Percentiles rank a stretch among this genome's conserved stretches.
These are phyloP conservation scores for Poeciliopsis turneri DNA, from an alignment of 2,797 vertebrate species.

Conservation along the genomic window DNA sequence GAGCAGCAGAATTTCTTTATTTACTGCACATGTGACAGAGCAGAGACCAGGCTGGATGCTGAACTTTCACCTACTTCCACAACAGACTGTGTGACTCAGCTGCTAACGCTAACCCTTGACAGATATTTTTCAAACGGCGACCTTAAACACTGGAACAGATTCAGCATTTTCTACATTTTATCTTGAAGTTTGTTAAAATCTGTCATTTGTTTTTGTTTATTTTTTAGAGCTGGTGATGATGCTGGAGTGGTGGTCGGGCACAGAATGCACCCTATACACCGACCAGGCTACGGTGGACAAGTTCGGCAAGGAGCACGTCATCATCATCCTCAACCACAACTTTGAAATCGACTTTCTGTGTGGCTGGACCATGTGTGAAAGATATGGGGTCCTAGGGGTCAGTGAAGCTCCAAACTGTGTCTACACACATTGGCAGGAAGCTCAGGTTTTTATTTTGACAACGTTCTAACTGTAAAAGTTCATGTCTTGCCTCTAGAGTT, in stretches of 20 bases:
- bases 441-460: not conserved
- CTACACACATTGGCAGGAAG: not conserved
- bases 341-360: constrained; percentile 99
- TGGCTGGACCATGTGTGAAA: constrained; percentile 98
- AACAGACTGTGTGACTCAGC: not conserved
- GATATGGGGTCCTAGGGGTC: constrained; percentile 94
- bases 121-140: not conserved
- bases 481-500: constrained; percentile 82
- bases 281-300: constrained; percentile 88
- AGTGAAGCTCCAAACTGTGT: constrained; percentile 52
- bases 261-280: constrained; percentile 94
- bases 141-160: not conserved
- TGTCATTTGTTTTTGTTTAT: not conserved
- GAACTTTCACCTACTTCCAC: not conserved
- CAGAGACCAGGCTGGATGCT: not conserved
- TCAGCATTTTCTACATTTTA: not conserved
- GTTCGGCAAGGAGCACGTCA: constrained; percentile 94
- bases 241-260: constrained; percentile 98
- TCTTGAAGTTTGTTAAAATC: not conserved
- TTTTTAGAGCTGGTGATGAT: constrained; percentile 94
- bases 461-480: not conserved
- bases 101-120: not conserved
- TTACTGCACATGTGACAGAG: not conserved
- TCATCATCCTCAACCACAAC: constrained; percentile 99
- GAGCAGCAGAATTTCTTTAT: not conserved